Conservation (phyloP, 2,888 invertebrate species). For the Drosophila picticornis region DNA sequence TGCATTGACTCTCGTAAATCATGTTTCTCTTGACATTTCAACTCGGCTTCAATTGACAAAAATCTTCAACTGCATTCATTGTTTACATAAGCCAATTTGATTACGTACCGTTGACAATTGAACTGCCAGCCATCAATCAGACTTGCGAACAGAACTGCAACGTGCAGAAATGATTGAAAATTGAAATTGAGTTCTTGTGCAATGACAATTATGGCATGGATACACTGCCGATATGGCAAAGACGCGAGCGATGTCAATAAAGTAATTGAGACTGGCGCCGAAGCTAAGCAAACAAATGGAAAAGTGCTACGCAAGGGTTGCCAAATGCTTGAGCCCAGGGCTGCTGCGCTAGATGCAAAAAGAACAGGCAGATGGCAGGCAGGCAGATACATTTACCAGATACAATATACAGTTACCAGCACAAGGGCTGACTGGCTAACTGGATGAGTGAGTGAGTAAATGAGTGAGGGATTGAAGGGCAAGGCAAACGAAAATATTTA, state of each 20-base stretch:
- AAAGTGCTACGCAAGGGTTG: slow-evolving; percentile 47
- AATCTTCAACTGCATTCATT: slow-evolving; percentile 45
- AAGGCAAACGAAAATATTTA: slow-evolving; percentile 67
- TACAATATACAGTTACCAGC: slow-evolving; percentile 21
- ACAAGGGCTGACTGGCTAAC: slow-evolving; percentile 26
- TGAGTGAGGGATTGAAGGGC: slow-evolving; percentile 23
- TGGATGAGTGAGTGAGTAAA: slow-evolving; percentile 28
- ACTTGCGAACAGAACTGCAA: slow-evolving; percentile 12
- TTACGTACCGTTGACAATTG: slow-evolving; percentile 69
- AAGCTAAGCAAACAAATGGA: slow-evolving; percentile 52
- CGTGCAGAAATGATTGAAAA: slow-evolving; percentile 19
- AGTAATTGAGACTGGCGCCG: slow-evolving; percentile 79
- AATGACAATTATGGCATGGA: slow-evolving; percentile 51
- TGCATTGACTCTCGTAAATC: slow-evolving; percentile 49
- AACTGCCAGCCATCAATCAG: slow-evolving; percentile 73
- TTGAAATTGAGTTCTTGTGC: slow-evolving; percentile 42
- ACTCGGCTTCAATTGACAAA: slow-evolving; percentile 59
- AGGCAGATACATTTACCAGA: slow-evolving; percentile 28
- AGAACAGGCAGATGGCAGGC: slow-evolving; percentile 12
- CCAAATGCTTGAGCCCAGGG: slow-evolving; percentile 33
- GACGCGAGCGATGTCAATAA: slow-evolving; percentile 66
- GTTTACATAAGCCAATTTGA: slow-evolving; percentile 75
- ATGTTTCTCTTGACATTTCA: slow-evolving; percentile 75
- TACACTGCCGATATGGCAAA: slow-evolving; percentile 8
- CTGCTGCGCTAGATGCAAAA: slow-evolving; percentile 52